Conservation (phyloP, 2,888 invertebrate species). For the Antheraea yamamai region DNA sequence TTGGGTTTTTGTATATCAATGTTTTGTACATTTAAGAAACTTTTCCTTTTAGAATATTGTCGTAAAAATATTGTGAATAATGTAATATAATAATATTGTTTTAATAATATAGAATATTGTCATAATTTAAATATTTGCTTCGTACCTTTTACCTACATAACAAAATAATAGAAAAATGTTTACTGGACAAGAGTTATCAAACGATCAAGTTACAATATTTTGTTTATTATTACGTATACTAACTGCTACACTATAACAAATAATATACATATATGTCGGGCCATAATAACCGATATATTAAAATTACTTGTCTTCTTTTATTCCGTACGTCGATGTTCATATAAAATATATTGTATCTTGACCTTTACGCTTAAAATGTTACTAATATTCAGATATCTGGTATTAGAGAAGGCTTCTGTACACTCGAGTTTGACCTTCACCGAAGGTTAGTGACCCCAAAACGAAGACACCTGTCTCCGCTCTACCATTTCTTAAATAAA, state of each 20-base stretch:
- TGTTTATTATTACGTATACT: too few relatives aligned
- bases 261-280: neutral
- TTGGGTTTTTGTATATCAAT: too few relatives aligned
- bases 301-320: neutral
- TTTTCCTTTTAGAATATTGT: neutral
- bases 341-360: neutral
- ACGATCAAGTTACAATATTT: neutral
- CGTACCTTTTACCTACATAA: neutral
- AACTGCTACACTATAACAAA: too few relatives aligned
- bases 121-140: neutral
- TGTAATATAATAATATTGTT: too few relatives aligned
- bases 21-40: neutral
- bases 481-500: constrained; percentile 37
- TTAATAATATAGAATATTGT: neutral
- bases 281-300: neutral
- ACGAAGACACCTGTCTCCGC: constrained; percentile 45
- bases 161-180: neutral
- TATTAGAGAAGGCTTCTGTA: constrained; percentile 27
- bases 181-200: neutral
- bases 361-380: constrained; percentile 6
- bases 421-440: constrained; percentile 53
- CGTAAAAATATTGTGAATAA: too few relatives aligned
- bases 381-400: constrained; percentile 12
- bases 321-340: neutral
- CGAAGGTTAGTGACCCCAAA: constrained; percentile 43